Conservation (phyloP, 1,140 invertebrate genomes). For the Archivesica marissinica region DNA sequence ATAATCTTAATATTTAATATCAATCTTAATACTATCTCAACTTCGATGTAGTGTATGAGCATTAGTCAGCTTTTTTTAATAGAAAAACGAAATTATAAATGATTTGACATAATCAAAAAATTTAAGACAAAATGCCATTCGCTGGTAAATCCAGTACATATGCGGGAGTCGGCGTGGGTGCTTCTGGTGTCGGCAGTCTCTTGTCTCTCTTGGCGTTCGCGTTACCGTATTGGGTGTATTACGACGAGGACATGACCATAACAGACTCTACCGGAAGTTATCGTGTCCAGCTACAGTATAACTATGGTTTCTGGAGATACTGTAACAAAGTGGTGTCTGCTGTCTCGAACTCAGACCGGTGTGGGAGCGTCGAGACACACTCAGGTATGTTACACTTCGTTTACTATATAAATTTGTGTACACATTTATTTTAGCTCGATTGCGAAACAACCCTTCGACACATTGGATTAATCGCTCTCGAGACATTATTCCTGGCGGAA, state of each 20-base stretch:
- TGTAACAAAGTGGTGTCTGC: conserved; percentile 34
- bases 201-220: conserved; percentile 22
- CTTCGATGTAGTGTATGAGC: no score
- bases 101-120: no score
- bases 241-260: background rate
- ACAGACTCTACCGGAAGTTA: conserved; percentile 1
- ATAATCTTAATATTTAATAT: no score
- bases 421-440: background rate
- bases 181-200: background rate
- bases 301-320: conserved; percentile 34
- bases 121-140: background rate
- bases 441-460: no score
- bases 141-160: background rate
- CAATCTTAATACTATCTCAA: no score
- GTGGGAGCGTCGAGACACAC: conserved; percentile 14
- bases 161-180: background rate
- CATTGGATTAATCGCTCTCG: no score
- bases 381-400: background rate
- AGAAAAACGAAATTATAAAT: no score
- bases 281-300: background rate
- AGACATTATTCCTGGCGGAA: no score
- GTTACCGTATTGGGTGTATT: conserved; percentile 31
- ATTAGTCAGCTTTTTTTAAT: no score
- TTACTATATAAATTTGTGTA: no score
- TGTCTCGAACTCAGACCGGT: background rate